phyloP scores from a whole-genome alignment of 92 coral and sea anemone species.

The Meandrina meandrites region DNA sequence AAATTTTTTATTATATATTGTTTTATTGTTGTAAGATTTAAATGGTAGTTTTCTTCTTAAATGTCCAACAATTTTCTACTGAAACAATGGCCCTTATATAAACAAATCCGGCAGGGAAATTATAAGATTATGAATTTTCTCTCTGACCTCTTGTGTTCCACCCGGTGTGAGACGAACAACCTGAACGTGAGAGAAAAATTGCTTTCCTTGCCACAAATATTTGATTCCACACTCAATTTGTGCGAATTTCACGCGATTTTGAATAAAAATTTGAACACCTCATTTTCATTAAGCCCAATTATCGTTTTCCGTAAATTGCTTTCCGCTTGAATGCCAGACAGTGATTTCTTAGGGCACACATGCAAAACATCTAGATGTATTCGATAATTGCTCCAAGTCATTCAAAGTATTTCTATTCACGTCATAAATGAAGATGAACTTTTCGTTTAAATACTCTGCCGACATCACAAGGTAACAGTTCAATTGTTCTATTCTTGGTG shows the following conservation, averaged over 20 bases:
- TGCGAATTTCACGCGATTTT: background rate
- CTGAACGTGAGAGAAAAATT: background rate
- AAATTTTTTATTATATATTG: too few species aligned
- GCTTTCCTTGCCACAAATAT: background rate
- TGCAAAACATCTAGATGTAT: background rate
- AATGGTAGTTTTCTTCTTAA: background rate
- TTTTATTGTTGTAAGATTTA: too few species aligned
- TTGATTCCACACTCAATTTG: background rate
- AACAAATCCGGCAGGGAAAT: background rate
- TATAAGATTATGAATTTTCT: too few species aligned
- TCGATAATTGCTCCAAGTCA: background rate
- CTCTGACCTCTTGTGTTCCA: too few species aligned
- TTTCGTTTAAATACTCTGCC: background rate
- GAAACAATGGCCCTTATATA: background rate
- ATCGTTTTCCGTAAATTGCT: background rate
- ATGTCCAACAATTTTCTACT: background rate
- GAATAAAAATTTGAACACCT: background rate
- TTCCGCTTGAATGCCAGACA: conserved; percentile 8
- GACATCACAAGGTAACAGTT: background rate
- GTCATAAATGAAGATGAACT: background rate
- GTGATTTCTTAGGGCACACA: background rate
- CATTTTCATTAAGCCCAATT: background rate
- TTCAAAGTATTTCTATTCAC: conserved; percentile 2
- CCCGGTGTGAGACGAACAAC: too few species aligned
- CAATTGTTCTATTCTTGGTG: background rate